Evolutionary conservation across 2,888 invertebrate genomes (phyloP).

Genomic region (Lampropteryx suffumata): DNA sequence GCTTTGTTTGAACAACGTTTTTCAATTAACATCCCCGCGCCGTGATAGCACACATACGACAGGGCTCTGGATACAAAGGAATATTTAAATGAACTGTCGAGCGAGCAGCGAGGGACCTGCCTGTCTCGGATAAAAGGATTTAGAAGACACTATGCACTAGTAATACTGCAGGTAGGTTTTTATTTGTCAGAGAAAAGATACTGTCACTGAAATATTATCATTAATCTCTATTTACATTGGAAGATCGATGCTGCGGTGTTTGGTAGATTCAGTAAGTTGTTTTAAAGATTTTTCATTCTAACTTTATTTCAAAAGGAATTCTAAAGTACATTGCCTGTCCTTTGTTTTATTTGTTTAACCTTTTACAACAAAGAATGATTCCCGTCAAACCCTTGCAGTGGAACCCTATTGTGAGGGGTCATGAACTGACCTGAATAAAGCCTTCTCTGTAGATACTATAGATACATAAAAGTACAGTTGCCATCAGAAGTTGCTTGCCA

Average conservation of each 20-base stretch:
- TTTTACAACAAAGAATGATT: slow-evolving; percentile 27
- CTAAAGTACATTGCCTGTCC: background rate
- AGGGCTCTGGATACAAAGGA: slow-evolving; percentile 39
- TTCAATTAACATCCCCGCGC: slow-evolving; percentile 63
- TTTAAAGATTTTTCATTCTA: background rate
- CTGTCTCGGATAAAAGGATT: slow-evolving; percentile 11
- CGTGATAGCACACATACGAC: slow-evolving; percentile 38
- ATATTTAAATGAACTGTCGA: slow-evolving; percentile 43
- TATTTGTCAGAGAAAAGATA: no score
- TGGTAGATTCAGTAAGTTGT: no score
- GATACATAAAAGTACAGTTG: no score
- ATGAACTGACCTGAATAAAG: slow-evolving; percentile 37
- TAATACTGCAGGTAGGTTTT: background rate
- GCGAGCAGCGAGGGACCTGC: slow-evolving; percentile 9
- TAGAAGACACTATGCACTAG: slow-evolving; percentile 13
- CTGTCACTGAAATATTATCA: no score
- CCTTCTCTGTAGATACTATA: background rate
- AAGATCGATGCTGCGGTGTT: no score
- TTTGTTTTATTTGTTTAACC: slow-evolving; percentile 20
- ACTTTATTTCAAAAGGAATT: slow-evolving; percentile 1
- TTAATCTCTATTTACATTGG: no score
- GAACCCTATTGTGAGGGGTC: slow-evolving; percentile 37
- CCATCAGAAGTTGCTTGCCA: no score
- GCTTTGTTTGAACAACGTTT: slow-evolving; percentile 59
- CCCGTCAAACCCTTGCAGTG: slow-evolving; percentile 36